Percentiles rank a stretch among this genome's conserved stretches.
Evolutionary conservation across 1,140 invertebrate genomes (phyloP).

Genomic region (Bicyclus anynana): DNA sequence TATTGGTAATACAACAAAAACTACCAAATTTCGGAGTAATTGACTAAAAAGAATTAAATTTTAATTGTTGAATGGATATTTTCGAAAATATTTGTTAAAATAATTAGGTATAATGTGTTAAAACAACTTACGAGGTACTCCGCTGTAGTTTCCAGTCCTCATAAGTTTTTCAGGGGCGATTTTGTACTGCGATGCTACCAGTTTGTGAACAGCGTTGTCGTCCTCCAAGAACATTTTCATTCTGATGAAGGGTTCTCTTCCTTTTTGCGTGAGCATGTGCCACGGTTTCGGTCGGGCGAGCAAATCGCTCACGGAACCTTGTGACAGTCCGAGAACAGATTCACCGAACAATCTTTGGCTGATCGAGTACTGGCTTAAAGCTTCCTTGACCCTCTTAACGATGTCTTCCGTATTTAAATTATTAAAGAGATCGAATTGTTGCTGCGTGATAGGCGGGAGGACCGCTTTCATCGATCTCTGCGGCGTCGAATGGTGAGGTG

Average conservation of each 20-base stretch:
- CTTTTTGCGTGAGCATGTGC: slow-evolving; percentile 98
- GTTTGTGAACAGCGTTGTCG: slow-evolving; percentile 96
- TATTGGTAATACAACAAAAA: too few species aligned
- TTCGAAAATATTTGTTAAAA: too few species aligned
- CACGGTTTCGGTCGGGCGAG: slow-evolving; percentile 96
- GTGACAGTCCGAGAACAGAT: slow-evolving; percentile 96
- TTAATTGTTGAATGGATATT: too few species aligned
- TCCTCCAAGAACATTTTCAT: slow-evolving; percentile 99
- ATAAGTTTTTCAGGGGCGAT: slow-evolving; percentile 97
- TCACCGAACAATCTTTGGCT: slow-evolving; percentile 99
- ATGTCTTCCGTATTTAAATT: slow-evolving; percentile 99
- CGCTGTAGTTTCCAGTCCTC: slow-evolving; percentile 94
- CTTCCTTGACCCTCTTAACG: slow-evolving; percentile 98
- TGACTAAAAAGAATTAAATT: too few species aligned
- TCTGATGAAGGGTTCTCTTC: slow-evolving; percentile 96
- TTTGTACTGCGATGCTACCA: slow-evolving; percentile 98
- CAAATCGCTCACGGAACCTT: slow-evolving; percentile 96
- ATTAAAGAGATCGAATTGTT: slow-evolving; percentile 99
- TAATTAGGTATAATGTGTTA: slow-evolving; percentile 50
- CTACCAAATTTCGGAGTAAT: too few species aligned
- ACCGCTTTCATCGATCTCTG: slow-evolving; percentile 96
- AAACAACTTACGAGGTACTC: slow-evolving; percentile 85
- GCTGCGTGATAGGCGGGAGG: slow-evolving; percentile 97
- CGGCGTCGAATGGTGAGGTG: slow-evolving; percentile 86
- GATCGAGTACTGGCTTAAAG: slow-evolving; percentile 98